Evolutionary conservation across 2,797 vertebrate species (phyloP).

Genomic region (Danio kyathit): DNA sequence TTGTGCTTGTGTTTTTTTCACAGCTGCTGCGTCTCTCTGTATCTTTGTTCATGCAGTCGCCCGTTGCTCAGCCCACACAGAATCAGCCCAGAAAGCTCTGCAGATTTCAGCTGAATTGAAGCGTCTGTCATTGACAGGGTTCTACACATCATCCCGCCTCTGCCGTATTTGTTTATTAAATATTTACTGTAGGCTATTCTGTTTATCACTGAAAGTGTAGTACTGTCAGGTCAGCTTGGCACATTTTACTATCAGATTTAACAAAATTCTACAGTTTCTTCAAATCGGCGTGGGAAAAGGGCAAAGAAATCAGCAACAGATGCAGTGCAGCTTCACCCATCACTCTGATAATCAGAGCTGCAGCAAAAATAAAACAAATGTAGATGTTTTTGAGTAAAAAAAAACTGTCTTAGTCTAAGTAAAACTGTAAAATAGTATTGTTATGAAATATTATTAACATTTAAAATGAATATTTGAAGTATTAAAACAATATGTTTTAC

Average conservation of each 20-base stretch:
- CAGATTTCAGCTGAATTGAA: neutral
- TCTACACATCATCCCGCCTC: neutral
- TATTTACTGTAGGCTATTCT: slow-evolving; percentile 12
- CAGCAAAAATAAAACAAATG: too few species aligned
- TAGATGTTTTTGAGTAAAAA: too few species aligned
- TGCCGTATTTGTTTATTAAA: slow-evolving; percentile 23
- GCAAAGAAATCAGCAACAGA: too few species aligned
- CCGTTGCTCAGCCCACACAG: slow-evolving; percentile 22
- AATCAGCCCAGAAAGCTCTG: slow-evolving; percentile 20
- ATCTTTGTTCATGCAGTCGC: slow-evolving; percentile 7
- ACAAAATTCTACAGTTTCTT: neutral
- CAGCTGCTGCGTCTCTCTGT: neutral
- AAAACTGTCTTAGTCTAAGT: too few species aligned
- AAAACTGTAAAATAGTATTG: too few species aligned
- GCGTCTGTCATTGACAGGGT: neutral
- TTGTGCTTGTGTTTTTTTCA: slow-evolving; percentile 1
- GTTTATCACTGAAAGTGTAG: neutral
- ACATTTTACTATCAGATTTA: neutral
- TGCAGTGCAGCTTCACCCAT: too few species aligned
- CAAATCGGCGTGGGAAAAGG: too few species aligned
- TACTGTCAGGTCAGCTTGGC: neutral
- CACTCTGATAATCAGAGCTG: too few species aligned
- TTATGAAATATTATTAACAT: too few species aligned
- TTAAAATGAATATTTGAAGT: too few species aligned
- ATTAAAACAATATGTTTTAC: too few species aligned